phyloP scores from a whole-genome alignment of 2,113 vertebrate species.

The Hiodon tergisus region DNA sequence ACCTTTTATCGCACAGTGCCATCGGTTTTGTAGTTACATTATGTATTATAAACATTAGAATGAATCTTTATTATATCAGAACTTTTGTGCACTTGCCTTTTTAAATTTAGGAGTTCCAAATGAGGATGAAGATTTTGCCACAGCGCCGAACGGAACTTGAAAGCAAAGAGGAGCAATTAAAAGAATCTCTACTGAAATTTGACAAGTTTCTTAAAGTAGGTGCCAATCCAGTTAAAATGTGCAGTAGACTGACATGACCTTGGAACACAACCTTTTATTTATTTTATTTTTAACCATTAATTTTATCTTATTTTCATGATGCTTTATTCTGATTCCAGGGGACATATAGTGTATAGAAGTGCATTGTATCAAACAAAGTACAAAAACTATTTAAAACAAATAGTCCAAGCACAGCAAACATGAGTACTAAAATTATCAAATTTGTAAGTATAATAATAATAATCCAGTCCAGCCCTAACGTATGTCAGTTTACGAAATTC shows the following conservation, averaged over 20 bases:
- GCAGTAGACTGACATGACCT: neutral
- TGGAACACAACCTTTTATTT: neutral
- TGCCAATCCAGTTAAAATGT: neutral
- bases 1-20: too few species aligned
- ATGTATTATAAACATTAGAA: neutral
- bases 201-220: slow-evolving; percentile 63
- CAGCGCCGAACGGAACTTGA: slow-evolving; percentile 47
- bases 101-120: slow-evolving; percentile 51
- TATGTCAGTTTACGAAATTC: too few species aligned
- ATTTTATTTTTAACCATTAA: neutral
- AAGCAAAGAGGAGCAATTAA: slow-evolving; percentile 43
- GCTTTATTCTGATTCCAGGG: too few species aligned
- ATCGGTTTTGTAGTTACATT: neutral
- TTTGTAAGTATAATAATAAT: too few species aligned
- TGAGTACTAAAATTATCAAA: too few species aligned
- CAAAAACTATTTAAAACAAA: too few species aligned
- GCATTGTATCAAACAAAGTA: too few species aligned
- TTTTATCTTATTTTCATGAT: neutral
- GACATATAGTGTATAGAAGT: too few species aligned
- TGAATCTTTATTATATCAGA: neutral
- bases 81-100: neutral
- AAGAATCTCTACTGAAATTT: slow-evolving; percentile 48
- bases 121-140: slow-evolving; percentile 50
- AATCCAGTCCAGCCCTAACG: too few species aligned
- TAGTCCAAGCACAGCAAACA: too few species aligned